Percentiles rank a stretch among this genome's conserved stretches.
phyloP scores from a whole-genome alignment of 2,797 vertebrate species.

The Malurus leucopterus region DNA sequence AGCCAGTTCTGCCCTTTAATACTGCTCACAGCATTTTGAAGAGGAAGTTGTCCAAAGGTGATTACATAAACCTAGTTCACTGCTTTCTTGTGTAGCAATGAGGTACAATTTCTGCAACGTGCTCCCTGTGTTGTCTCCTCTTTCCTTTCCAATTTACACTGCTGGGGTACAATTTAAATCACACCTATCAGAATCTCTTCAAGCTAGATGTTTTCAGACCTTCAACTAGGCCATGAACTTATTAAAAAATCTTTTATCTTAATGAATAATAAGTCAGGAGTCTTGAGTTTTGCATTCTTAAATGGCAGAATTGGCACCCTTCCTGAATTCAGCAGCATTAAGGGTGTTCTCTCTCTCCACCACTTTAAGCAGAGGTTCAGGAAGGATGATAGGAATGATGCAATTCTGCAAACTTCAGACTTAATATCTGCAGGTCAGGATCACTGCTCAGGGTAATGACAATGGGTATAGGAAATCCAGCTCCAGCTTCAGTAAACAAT shows the following conservation, averaged over 20 bases:
- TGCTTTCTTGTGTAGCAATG: neutral
- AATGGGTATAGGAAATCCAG: neutral
- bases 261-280: neutral
- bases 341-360: neutral
- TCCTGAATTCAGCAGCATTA: neutral
- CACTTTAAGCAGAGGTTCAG: neutral
- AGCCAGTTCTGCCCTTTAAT: neutral
- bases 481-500: neutral
- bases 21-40: neutral
- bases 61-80: neutral
- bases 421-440: neutral
- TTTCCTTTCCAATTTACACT: neutral
- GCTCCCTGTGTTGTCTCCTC: neutral
- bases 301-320: neutral
- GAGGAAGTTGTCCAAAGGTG: neutral
- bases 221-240: neutral
- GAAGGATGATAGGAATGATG: neutral
- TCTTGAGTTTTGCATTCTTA: neutral
- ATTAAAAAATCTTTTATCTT: neutral
- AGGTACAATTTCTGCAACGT: neutral
- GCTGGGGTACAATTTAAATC: neutral
- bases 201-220: neutral
- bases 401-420: neutral
- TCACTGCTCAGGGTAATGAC: neutral
- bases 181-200: neutral